phyloP scores from a whole-genome alignment of 2,113 vertebrate genomes.

The Hydropotes inermis region DNA sequence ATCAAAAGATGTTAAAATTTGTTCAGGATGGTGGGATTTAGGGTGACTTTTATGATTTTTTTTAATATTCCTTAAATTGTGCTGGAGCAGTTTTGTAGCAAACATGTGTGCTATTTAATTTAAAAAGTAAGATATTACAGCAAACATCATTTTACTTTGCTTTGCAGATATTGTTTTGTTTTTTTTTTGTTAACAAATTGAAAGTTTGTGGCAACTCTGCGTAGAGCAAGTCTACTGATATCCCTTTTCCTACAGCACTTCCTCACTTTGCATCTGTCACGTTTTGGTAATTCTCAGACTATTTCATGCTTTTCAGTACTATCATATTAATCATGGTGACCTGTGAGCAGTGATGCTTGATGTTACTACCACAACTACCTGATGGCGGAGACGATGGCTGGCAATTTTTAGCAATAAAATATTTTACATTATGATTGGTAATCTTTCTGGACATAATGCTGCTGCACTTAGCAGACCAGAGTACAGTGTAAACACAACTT shows the following conservation, averaged over 20 bases:
- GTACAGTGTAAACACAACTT: neutral
- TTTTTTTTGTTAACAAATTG: neutral
- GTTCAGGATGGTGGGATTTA: neutral
- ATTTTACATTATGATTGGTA: neutral
- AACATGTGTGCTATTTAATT: neutral
- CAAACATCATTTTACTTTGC: neutral
- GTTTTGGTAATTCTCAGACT: neutral
- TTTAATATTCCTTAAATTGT: neutral
- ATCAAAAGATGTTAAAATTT: neutral
- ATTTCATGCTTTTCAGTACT: neutral
- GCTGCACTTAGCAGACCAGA: neutral
- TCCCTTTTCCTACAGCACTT: neutral
- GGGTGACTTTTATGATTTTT: neutral
- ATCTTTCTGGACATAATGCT: neutral
- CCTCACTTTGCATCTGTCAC: neutral
- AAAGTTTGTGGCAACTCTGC: neutral
- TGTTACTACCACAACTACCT: neutral
- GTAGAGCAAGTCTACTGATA: neutral
- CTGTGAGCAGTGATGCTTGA: accelerated
- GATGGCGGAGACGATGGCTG: neutral
- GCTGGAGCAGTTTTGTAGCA: neutral
- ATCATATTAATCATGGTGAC: neutral
- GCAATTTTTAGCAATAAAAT: neutral
- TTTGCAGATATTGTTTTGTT: neutral
- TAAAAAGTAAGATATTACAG: neutral